Evolutionary conservation across 2,888 invertebrate species (phyloP).

Genomic region (Cecidostiba fungosa): DNA sequence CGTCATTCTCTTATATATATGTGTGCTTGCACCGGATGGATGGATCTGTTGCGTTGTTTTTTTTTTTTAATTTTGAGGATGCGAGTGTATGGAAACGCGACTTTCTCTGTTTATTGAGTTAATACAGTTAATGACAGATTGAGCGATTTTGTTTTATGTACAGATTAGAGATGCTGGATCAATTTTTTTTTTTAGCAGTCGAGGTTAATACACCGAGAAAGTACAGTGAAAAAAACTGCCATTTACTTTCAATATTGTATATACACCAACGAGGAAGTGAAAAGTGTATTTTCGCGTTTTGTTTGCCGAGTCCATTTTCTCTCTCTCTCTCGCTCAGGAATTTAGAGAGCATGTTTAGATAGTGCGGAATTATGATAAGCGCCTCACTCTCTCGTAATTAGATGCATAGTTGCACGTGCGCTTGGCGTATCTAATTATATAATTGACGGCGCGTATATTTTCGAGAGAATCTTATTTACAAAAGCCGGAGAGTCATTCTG

Average conservation of each 20-base stretch:
- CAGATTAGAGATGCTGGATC: too few species aligned
- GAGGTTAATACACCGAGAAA: too few species aligned
- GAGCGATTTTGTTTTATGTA: too few species aligned
- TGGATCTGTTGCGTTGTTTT: not conserved
- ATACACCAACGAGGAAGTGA: not conserved
- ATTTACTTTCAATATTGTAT: not conserved
- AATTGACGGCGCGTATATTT: constrained; percentile 9
- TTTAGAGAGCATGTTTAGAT: constrained; percentile 28
- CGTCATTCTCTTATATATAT: constrained; percentile 59
- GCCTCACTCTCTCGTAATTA: constrained; percentile 26
- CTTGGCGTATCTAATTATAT: constrained; percentile 38
- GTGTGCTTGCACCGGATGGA: not conserved
- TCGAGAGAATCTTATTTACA: constrained; percentile 8
- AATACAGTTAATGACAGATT: too few species aligned
- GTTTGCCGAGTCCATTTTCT: not conserved
- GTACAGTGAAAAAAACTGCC: too few species aligned
- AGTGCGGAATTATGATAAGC: constrained; percentile 35
- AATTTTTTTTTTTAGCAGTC: too few species aligned
- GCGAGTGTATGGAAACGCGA: too few species aligned
- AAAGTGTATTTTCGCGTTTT: not conserved
- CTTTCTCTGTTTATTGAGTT: too few species aligned
- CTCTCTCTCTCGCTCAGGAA: not conserved
- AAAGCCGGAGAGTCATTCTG: not conserved
- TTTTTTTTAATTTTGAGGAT: too few species aligned
- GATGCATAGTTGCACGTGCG: constrained; percentile 31